These are phyloP conservation scores for Drosophila sordidula DNA, from an alignment of 2,888 invertebrate species.

Conservation along the genomic window DNA sequence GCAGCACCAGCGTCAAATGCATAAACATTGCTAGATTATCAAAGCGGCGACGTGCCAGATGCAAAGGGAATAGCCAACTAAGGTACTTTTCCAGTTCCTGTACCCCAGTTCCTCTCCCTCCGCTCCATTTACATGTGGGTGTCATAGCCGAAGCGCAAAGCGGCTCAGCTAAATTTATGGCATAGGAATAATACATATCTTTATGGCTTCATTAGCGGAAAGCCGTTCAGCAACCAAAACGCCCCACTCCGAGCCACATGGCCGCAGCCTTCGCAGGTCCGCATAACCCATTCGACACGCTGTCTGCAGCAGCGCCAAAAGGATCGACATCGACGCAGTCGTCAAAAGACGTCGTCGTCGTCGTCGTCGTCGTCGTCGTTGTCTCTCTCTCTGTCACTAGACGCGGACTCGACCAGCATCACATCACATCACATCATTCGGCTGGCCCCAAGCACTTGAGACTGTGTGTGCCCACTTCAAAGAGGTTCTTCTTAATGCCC, in stretches of 20 bases:
- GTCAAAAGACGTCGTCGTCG: constrained; percentile 56
- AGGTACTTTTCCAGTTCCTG: constrained; percentile 21
- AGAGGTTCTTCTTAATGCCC: constrained; percentile 64
- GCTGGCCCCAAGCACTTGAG: constrained; percentile 64
- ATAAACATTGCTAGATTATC: constrained; percentile 63
- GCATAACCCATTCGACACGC: constrained; percentile 74
- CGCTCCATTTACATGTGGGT: constrained; percentile 59
- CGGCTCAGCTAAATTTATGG: constrained; percentile 73
- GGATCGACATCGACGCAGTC: constrained; percentile 72
- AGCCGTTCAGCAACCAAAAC: constrained; percentile 60
- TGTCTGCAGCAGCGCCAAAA: constrained; percentile 70
- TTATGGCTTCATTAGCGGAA: constrained; percentile 84
- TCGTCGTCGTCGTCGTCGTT: constrained; percentile 44
- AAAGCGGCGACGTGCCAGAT: constrained; percentile 41
- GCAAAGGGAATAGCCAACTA: constrained; percentile 31
- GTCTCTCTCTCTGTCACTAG: constrained; percentile 43
- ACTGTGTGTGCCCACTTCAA: constrained; percentile 71
- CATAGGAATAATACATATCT: constrained; percentile 80
- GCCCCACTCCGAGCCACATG: constrained; percentile 33
- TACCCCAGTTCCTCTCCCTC: constrained; percentile 2
- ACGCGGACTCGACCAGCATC: constrained; percentile 33
- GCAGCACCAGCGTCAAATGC: constrained; percentile 66
- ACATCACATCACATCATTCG: constrained; percentile 56
- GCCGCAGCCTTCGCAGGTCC: constrained; percentile 16
- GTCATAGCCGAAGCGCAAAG: constrained; percentile 50